phyloP scores from a whole-genome alignment of 2,888 invertebrate species.

The Tenthredo mesomela region DNA sequence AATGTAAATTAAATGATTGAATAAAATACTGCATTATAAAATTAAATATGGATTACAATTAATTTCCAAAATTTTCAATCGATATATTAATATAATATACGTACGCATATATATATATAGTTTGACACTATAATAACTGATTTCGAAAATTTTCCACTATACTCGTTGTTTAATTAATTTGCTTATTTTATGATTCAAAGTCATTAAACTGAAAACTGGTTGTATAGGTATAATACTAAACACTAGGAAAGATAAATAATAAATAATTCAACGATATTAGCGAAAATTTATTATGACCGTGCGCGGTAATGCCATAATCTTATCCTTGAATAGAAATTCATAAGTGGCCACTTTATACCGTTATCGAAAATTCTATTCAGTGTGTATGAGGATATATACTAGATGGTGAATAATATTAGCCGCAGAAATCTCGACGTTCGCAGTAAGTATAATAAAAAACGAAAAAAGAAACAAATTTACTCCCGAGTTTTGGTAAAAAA shows the following conservation, averaged over 20 bases:
- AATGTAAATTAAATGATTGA: not conserved
- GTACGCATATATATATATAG: no score
- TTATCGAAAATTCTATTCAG: not conserved
- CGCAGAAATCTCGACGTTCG: no score
- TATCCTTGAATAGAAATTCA: constrained; percentile 24
- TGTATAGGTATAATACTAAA: no score
- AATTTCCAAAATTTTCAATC: no score
- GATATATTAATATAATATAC: not conserved
- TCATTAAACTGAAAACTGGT: constrained; percentile 29
- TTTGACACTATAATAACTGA: not conserved
- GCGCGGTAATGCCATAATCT: not conserved
- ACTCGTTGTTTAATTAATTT: not conserved
- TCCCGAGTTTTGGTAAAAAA: no score
- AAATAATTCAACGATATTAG: constrained; percentile 27
- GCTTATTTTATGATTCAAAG: not conserved
- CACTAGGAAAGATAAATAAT: not conserved
- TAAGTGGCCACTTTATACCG: not conserved
- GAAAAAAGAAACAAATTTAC: not conserved
- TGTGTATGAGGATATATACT: no score
- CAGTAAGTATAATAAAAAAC: not conserved
- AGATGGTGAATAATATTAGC: no score
- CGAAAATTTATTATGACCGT: not conserved
- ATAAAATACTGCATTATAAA: not conserved
- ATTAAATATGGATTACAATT: no score
- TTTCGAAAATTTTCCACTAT: not conserved